Evolutionary conservation across 2,888 invertebrate genomes (phyloP).

Genomic region (Frankliniella fusca): DNA sequence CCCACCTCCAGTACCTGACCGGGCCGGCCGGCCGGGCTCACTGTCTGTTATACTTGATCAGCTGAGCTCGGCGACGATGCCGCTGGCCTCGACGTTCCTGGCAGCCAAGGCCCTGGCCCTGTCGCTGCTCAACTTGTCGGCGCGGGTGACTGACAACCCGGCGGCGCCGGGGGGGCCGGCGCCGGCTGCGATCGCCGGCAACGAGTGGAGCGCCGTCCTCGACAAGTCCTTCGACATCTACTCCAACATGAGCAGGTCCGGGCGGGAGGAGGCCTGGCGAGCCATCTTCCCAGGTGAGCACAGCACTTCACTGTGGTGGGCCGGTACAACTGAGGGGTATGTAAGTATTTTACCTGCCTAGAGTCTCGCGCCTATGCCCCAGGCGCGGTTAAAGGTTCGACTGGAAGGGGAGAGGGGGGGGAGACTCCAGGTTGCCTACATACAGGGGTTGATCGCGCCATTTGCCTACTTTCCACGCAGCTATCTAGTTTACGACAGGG

Average conservation of each 20-base stretch:
- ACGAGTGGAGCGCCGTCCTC: conserved; percentile 5
- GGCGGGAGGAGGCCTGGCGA: neutral
- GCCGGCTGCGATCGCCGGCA: neutral
- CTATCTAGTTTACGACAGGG: no score
- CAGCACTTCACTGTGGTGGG: no score
- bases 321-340: no score
- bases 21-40: neutral
- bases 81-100: neutral
- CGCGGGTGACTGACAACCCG: neutral
- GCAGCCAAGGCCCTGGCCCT: conserved; percentile 8
- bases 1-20: neutral
- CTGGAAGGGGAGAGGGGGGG: no score
- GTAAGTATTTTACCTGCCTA: no score
- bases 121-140: neutral
- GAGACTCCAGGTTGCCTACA: no score
- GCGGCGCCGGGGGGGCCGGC: neutral
- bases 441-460: no score
- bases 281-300: neutral
- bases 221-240: neutral
- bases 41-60: neutral
- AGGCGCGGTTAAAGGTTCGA: no score
- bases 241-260: neutral
- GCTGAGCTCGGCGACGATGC: neutral
- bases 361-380: no score
- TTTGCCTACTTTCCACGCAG: no score